Evolutionary conservation across 2,888 invertebrate species (phyloP), one percentile per base, ranked within the genome.

Genomic region (Phymatocera aterrima): DNA sequence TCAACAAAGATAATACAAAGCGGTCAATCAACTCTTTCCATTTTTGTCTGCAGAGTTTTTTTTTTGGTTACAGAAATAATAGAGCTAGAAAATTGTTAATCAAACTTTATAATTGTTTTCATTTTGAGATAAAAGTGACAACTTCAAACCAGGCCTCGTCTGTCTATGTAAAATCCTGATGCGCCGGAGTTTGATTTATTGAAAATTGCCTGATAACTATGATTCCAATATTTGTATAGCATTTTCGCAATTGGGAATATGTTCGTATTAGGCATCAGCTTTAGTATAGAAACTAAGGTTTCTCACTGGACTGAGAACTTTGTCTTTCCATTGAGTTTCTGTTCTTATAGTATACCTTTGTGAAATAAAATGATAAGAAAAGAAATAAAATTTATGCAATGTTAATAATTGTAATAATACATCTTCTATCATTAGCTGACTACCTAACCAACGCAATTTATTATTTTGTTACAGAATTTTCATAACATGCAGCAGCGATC

Each of bases 401-500:
- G 28, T 57, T 57, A 57, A 15, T 15, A n/a, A 37, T 64, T 21
- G 18, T 64, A 64, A 64, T 18, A 10, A n/a, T 64, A 37, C 34
- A 64, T 10, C 1, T 15, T 8, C 43, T 46, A 43, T 40, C 46
- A 24, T 68, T 24, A 3, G 34, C 12, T 37, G 34, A 37, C 64
- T 18, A 64, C 3, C 12, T 46, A 6, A 68, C 24, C 18, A 46
- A 68, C 21, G n/a, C 3, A 28, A 43, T 5, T 24, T 43, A 68
- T 80, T 82, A 83, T 82, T 84, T 81, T 81, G 75, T 91, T 91
- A 61, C 93, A 95, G 94, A 93, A 93, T 86, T 95, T 94, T 90
- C 94, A 95, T 82, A 94, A 93, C 84, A 92, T 95, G 91, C 95
- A 95, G 81, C 93, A 94, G 83, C 94, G 95, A 91, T 93, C 95